phyloP scores from a whole-genome alignment of 2,888 invertebrate genomes.

The Lepidocyrtinus sp. region DNA sequence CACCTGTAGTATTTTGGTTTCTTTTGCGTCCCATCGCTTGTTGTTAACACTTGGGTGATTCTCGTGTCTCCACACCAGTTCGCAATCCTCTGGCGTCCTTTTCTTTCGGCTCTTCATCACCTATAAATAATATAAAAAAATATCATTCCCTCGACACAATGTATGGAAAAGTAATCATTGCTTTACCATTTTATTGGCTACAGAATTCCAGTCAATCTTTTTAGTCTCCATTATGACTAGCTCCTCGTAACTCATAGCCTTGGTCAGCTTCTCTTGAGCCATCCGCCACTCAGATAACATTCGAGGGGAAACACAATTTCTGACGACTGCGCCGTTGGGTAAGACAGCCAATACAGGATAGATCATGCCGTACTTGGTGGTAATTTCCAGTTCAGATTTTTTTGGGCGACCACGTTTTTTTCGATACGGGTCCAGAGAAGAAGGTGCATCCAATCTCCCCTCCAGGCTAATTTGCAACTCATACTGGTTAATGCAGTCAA shows the following conservation, averaged over 20 bases:
- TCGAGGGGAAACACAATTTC: conserved; percentile 31
- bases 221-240: conserved; percentile 43
- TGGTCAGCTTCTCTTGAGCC: conserved; percentile 36
- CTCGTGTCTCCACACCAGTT: conserved; percentile 60
- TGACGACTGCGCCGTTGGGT: conserved; percentile 20
- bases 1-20: conserved; percentile 54
- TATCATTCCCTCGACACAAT: not conserved
- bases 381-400: conserved; percentile 47
- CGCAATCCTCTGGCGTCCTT: conserved; percentile 61
- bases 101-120: conserved; percentile 59
- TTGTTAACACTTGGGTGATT: conserved; percentile 52
- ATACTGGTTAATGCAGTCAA: conserved; percentile 28
- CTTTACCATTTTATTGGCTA: conserved; percentile 55
- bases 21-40: conserved; percentile 55
- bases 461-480: conserved; percentile 25
- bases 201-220: conserved; percentile 59
- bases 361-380: conserved; percentile 39
- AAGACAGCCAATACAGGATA: conserved; percentile 33
- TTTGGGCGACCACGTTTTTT: conserved; percentile 50
- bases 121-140: conserved; percentile 31
- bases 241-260: conserved; percentile 44
- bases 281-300: conserved; percentile 48
- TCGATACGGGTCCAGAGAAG: conserved; percentile 9
- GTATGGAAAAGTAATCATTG: not conserved
- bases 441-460: conserved; percentile 21